Percentiles rank a stretch among this genome's conserved stretches.
Evolutionary conservation across 2,888 invertebrate genomes (phyloP).

Genomic region (Maniola hyperantus): DNA sequence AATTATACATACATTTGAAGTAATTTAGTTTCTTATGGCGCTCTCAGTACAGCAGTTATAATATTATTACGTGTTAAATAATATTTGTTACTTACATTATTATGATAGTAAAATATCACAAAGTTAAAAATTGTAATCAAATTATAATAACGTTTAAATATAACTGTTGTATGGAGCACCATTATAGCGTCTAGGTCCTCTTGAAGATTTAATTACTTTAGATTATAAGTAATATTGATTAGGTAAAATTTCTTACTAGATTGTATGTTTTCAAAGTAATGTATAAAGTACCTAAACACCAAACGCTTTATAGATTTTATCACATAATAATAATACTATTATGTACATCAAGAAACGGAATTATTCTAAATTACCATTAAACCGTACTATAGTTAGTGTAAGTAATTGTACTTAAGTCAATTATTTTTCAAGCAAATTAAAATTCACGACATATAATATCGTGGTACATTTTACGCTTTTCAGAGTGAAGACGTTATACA

Average conservation of each 20-base stretch:
- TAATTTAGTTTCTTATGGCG: background rate
- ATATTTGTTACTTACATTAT: background rate
- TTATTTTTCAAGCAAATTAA: background rate
- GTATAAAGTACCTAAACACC: constrained; percentile 29
- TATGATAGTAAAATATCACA: background rate
- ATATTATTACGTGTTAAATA: background rate
- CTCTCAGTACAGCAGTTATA: background rate
- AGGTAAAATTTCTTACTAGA: constrained; percentile 20
- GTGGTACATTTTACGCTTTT: background rate
- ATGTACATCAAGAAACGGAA: constrained; percentile 51
- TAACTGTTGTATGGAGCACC: background rate
- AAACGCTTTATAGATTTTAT: constrained; percentile 73
- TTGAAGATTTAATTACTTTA: background rate
- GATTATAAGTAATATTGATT: background rate
- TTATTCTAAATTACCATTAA: constrained; percentile 76
- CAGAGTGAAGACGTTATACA: background rate
- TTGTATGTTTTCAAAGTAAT: constrained; percentile 26
- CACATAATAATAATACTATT: constrained; percentile 42
- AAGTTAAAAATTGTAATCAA: background rate
- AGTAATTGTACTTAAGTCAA: constrained; percentile 17
- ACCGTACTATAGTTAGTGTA: constrained; percentile 45
- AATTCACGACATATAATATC: background rate
- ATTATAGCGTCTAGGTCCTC: background rate
- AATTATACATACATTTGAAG: background rate
- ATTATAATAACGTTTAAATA: background rate